Percentiles rank a stretch among this genome's conserved stretches.
These are phyloP conservation scores for Limnephilus auricula DNA, from an alignment of 2,888 invertebrate species.

Conservation along the genomic window DNA sequence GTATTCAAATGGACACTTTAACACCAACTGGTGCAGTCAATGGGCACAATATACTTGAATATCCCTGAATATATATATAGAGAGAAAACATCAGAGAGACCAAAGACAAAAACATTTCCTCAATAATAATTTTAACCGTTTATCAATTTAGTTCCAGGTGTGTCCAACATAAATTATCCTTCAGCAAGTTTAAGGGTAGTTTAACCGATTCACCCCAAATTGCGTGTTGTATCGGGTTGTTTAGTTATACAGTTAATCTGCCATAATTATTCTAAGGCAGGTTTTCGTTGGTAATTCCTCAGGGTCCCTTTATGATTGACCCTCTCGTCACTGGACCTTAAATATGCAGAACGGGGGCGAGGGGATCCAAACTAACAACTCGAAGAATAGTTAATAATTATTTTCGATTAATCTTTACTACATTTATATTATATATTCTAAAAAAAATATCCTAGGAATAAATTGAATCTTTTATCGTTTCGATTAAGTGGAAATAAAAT, in stretches of 20 bases:
- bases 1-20: too few species aligned
- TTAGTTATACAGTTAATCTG: background rate
- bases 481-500: too few species aligned
- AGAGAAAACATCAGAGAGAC: too few species aligned
- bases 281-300: background rate
- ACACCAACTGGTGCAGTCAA: too few species aligned
- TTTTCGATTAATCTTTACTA: too few species aligned
- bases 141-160: background rate
- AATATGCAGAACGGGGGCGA: background rate
- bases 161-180: background rate
- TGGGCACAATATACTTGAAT: too few species aligned
- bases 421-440: too few species aligned
- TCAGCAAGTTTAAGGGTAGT: background rate
- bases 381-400: background rate
- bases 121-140: background rate
- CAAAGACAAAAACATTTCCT: too few species aligned
- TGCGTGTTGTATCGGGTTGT: background rate
- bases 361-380: background rate
- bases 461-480: too few species aligned
- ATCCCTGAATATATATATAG: too few species aligned
- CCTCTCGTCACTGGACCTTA: background rate
- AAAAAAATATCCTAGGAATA: too few species aligned
- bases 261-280: constrained; percentile 11
- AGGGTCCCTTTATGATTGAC: background rate
- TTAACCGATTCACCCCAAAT: background rate